phyloP scores from a whole-genome alignment of 2,797 vertebrate genomes.

The Hydrophis major region DNA sequence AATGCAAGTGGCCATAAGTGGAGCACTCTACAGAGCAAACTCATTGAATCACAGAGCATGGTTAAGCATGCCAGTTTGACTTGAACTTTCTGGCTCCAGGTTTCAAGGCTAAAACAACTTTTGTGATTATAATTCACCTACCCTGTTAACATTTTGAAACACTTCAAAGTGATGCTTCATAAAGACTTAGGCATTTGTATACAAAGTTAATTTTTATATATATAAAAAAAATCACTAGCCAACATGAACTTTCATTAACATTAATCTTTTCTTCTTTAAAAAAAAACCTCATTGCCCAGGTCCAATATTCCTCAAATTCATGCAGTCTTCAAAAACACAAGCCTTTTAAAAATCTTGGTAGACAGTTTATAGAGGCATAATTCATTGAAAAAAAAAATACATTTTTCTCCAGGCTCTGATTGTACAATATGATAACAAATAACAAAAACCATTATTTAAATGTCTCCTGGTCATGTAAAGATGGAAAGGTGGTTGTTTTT shows the following conservation, averaged over 20 bases:
- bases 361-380: background rate
- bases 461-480: background rate
- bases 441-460: background rate
- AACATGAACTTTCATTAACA: slow-evolving; percentile 22
- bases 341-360: background rate
- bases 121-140: background rate
- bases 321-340: background rate
- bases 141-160: background rate
- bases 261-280: background rate
- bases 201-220: slow-evolving; percentile 4
- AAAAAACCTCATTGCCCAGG: background rate
- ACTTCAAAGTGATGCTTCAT: too few species aligned
- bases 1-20: background rate
- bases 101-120: background rate
- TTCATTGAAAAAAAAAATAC: background rate
- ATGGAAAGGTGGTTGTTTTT: background rate
- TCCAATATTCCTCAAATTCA: slow-evolving; percentile 5
- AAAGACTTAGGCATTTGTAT: background rate
- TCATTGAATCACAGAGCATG: background rate
- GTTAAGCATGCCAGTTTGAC: background rate
- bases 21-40: background rate
- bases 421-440: background rate
- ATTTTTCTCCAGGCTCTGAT: background rate
- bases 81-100: background rate
- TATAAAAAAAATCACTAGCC: background rate